phyloP scores from a whole-genome alignment of 2,113 vertebrate species.

The Typhlomys cinereus region DNA sequence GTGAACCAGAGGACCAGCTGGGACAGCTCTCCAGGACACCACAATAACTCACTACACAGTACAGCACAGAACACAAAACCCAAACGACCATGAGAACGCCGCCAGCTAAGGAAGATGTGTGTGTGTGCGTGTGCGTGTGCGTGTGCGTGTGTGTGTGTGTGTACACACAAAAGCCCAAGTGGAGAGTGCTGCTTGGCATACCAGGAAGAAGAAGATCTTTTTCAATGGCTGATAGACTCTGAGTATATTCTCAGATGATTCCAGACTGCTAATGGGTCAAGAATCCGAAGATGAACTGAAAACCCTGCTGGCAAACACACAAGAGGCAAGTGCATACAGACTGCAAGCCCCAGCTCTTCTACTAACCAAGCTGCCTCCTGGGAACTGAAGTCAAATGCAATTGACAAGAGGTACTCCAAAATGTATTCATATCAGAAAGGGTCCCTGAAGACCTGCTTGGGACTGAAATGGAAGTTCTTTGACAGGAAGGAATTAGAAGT shows the following conservation, averaged over 20 bases:
- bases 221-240: not conserved
- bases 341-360: not conserved
- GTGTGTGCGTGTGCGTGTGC: rapidly evolving
- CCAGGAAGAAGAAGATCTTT: not conserved
- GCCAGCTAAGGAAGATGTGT: not conserved
- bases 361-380: not conserved
- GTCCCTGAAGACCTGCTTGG: conserved; percentile 20
- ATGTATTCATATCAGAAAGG: conserved; percentile 25
- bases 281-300: not conserved
- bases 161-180: not conserved
- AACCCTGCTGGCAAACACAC: not conserved
- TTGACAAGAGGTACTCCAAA: conserved; percentile 43
- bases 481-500: conserved; percentile 58
- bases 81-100: not conserved
- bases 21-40: not conserved
- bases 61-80: not conserved
- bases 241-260: not conserved
- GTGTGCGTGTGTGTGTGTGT: rapidly evolving
- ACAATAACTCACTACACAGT: not conserved
- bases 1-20: not conserved
- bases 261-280: not conserved
- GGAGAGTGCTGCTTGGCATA: not conserved
- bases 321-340: not conserved
- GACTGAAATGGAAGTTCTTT: conserved; percentile 38
- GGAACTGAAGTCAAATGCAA: not conserved